A percentile compares a stretch with the other conserved stretches of the same genome.
Evolutionary conservation across 2,797 vertebrate species (phyloP).

Genomic region (Dallia pectoralis): DNA sequence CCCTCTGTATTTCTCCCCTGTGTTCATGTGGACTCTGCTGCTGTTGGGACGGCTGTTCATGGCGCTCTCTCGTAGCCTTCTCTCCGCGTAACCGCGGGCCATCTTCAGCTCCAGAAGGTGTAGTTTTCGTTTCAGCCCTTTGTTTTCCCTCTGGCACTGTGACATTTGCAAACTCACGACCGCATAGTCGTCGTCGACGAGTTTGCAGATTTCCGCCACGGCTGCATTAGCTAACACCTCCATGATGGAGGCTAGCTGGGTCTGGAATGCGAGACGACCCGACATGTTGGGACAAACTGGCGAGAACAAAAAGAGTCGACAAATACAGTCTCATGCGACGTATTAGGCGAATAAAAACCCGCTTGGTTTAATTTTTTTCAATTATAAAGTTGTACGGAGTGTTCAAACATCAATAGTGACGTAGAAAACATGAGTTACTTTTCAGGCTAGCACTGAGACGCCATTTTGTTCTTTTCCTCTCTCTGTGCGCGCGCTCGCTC

Average conservation of each 20-base stretch:
- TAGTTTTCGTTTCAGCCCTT: slow-evolving; percentile 71
- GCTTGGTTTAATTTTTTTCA: background rate
- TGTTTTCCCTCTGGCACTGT: slow-evolving; percentile 76
- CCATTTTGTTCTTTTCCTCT: background rate
- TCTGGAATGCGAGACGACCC: slow-evolving; percentile 73
- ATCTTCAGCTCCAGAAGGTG: slow-evolving; percentile 72
- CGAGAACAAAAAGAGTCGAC: background rate
- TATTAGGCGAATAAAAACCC: background rate
- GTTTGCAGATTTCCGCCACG: slow-evolving; percentile 77
- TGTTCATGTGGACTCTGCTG: slow-evolving; percentile 51
- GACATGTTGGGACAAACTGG: slow-evolving; percentile 55
- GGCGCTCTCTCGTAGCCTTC: slow-evolving; percentile 67
- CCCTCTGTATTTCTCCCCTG: slow-evolving; percentile 53
- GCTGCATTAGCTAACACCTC: slow-evolving; percentile 77
- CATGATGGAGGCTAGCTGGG: slow-evolving; percentile 80
- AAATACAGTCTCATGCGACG: background rate
- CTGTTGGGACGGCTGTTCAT: slow-evolving; percentile 48
- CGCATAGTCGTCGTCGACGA: slow-evolving; percentile 77
- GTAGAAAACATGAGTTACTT: background rate
- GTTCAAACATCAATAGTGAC: background rate
- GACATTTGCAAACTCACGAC: slow-evolving; percentile 75
- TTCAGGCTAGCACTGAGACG: background rate
- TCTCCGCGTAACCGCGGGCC: slow-evolving; percentile 69
- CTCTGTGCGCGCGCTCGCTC: too few species aligned
- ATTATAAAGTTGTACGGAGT: background rate